phyloP scores from a whole-genome alignment of 2,113 vertebrate genomes.

The Pelusios castaneus region DNA sequence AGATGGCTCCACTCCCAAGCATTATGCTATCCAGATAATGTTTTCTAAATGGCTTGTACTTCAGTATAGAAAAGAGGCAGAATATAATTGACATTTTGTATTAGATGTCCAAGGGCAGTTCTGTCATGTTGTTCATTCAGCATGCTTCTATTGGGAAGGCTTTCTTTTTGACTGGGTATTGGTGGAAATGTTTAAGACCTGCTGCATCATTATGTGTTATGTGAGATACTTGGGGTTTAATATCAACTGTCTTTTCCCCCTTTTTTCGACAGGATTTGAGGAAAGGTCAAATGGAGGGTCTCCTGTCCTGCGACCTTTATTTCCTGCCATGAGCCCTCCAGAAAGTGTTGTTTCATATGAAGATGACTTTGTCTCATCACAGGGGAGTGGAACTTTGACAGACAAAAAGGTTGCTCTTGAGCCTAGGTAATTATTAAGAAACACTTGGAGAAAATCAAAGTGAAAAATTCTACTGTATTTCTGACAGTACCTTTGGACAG shows the following conservation, averaged over 20 bases:
- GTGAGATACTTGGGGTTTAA: not conserved
- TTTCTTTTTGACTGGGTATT: not conserved
- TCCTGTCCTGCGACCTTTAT: slow-evolving; percentile 66
- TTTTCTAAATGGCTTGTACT: not conserved
- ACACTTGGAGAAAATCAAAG: not conserved
- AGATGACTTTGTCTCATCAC: slow-evolving; percentile 89
- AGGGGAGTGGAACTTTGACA: slow-evolving; percentile 80
- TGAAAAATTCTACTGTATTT: not conserved
- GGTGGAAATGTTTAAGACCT: not conserved
- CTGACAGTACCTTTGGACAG: not conserved
- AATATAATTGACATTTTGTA: not conserved
- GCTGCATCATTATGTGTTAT: not conserved
- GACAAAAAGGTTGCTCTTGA: slow-evolving; percentile 78
- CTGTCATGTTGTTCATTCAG: not conserved
- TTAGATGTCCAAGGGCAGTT: not conserved
- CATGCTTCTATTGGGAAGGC: not conserved
- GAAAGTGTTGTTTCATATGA: slow-evolving; percentile 83
- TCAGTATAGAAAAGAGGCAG: not conserved
- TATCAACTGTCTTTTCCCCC: not conserved
- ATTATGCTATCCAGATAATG: not conserved
- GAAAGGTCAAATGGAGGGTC: slow-evolving; percentile 71
- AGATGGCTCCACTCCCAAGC: not conserved
- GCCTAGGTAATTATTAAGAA: slow-evolving; percentile 79
- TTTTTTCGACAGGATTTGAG: slow-evolving; percentile 75
- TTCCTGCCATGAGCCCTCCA: slow-evolving; percentile 68